Conservation (phyloP, 1,140 invertebrate species). For the Amyelois transitella region DNA sequence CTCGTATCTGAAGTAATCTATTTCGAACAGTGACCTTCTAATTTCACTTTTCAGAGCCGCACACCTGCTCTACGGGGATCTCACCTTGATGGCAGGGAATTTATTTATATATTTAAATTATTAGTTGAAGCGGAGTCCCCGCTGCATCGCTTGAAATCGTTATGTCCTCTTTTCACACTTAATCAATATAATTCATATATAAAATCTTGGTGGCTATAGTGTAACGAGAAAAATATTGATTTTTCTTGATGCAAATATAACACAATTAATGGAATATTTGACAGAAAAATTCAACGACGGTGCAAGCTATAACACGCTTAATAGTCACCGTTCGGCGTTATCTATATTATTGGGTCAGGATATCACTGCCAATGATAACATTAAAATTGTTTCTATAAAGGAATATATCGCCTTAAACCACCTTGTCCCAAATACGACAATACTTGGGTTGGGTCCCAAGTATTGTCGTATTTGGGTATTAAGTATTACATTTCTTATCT, state of each 20-base stretch:
- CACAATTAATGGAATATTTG: constrained; percentile 1
- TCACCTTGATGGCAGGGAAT: constrained; percentile 1
- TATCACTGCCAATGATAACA: constrained; percentile 1
- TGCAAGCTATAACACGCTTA: neutral
- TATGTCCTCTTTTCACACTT: neutral
- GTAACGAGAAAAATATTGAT: neutral
- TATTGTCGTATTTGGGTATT: too few species aligned
- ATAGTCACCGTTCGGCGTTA: neutral
- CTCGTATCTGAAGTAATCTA: neutral
- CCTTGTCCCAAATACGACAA: constrained; percentile 1
- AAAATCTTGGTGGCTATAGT: constrained; percentile 1
- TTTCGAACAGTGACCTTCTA: neutral
- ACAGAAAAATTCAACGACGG: neutral
- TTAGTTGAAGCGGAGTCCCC: neutral
- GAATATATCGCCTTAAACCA: constrained; percentile 1
- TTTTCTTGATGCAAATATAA: neutral
- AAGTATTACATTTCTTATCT: neutral
- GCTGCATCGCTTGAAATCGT: neutral
- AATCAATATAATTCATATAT: neutral
- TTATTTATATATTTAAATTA: too few species aligned
- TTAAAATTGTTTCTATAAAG: constrained; percentile 2
- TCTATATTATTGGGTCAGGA: neutral
- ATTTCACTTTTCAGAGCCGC: neutral
- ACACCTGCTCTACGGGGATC: neutral
- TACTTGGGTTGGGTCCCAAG: constrained; percentile 2